Base-by-base conservation (phyloP, 2,888 invertebrate genomes). In the Poecilus cupreus region DNA sequence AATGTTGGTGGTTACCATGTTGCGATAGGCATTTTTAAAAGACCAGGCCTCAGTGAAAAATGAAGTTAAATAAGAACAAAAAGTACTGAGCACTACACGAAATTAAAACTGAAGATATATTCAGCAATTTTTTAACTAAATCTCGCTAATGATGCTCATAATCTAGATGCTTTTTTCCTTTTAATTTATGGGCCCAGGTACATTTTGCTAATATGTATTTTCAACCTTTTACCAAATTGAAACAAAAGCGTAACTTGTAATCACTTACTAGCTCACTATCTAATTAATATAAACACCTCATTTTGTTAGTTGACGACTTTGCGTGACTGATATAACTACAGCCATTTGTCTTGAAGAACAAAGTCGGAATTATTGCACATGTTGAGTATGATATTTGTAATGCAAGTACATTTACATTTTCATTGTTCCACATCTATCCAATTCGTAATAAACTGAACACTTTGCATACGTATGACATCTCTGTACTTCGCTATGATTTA, bases 41-140 rank as follows among this genome's bases (percentile, higher is more conserved):
- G n/a, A 10, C 18, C 20, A 43, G 24, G 16, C 70, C 11, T 13
- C 46, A 16, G 16, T 76, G 75, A 76, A 54, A 76, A 54, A 76
- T 76, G 18, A 8, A 54, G 20, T 76, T 26, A 54, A 76, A 26
- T 76, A 54, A 76, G 46, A 54, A 37, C 54, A 54, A 46, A 74
- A 76, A 54, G 37, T 5, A 26, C 26, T 20, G 16, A 76, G 75
- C 75, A 76, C 75, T 76, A 76, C 75, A 54, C 75, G 18, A 76
- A 76, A 76, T 76, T 76, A 76, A 54, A 76, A 76, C 75, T 54
- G 75, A 51, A 76, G 37, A 76, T 54, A 54, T 76, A 76, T 76
- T 76, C 54, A 37, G 54, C 75, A 76, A 54, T 76, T 76, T 76
- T 76, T 76, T 76, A 76, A 76, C 75, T 76, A 76, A 76, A 76